Base-by-base conservation (phyloP, 2,113 vertebrate genomes). In the Pungitius pungitius region DNA sequence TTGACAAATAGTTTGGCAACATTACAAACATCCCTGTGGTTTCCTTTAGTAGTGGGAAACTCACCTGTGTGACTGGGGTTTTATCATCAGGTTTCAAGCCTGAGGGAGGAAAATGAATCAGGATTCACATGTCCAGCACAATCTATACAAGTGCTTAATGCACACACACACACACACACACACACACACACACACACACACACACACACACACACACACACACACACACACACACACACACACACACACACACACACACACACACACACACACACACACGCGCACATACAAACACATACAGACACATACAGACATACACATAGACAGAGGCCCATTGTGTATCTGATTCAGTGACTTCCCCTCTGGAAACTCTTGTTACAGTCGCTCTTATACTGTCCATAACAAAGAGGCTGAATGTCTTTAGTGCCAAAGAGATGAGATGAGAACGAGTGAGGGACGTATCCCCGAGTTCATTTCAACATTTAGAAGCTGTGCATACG, bases 321-420 rank as follows among this genome's bases (percentile, higher is more conserved):
- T 12, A 75, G 40, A 90, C 74, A 90, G 70, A 78, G 73, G 75
- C 64, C 77, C 83, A 87, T 90, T 92, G 86, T 91, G 81, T 72
- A 51, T 86, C 57, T 71, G 80, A 75, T 82, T 82, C 81, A 63
- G 76, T 65, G 57, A 37, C 39, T 61, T 80, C 69, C 84, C 73
- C 80, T 91, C 84, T 81, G 83, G 78, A 81, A 85, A 85, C 77
- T 92, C 89, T 61, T 83, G 80, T 92, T 92, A 87, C 91, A 43
- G 1, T 68, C 78, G 70, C 68, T 73, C 33, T 8, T 35, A 7
- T 66, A 42, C 69, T 71, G 60, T 60, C 39, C 61, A 61, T 54
- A 81, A 92, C 86, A 91, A 90, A 92, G 89, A 87, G n/a, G 33
- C 61, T 67, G 59, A 88, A 90, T 89, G 88, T 92, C 84, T 89